Evolutionary conservation across 2,797 vertebrate species (phyloP).

Genomic region (Sebastiscus tertius): DNA sequence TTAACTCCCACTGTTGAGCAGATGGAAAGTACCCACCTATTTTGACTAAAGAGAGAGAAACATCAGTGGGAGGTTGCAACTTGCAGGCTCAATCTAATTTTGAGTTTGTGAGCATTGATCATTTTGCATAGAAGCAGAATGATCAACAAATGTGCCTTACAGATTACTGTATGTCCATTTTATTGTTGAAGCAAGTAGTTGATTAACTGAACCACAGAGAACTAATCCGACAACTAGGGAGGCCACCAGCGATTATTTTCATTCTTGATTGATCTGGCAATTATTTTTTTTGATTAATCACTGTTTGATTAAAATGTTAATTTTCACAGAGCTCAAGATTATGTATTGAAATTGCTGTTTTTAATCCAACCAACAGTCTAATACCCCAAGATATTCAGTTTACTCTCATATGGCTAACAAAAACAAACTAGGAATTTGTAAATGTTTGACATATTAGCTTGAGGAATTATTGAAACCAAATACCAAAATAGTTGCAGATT

Average conservation of each 20-base stretch:
- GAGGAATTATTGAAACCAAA: neutral
- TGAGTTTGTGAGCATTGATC: neutral
- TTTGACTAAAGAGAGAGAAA: neutral
- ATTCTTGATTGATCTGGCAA: neutral
- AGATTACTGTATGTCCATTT: neutral
- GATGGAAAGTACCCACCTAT: neutral
- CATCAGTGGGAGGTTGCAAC: neutral
- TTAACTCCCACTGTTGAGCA: neutral
- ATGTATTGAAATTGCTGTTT: neutral
- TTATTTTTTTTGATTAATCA: neutral
- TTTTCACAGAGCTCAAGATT: neutral
- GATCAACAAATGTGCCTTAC: neutral
- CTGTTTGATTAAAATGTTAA: neutral
- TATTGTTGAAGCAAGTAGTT: neutral
- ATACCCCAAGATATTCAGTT: no score
- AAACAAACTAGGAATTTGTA: accelerated
- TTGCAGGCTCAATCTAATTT: neutral
- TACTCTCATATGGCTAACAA: no score
- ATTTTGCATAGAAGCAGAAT: neutral
- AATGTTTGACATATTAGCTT: neutral
- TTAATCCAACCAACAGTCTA: neutral
- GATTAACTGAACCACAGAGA: neutral
- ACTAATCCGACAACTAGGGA: neutral
- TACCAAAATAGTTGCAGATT: neutral
- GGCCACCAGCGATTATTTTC: neutral